Conservation (phyloP, 2,113 vertebrate species). For the Dascyllus trimaculatus region DNA sequence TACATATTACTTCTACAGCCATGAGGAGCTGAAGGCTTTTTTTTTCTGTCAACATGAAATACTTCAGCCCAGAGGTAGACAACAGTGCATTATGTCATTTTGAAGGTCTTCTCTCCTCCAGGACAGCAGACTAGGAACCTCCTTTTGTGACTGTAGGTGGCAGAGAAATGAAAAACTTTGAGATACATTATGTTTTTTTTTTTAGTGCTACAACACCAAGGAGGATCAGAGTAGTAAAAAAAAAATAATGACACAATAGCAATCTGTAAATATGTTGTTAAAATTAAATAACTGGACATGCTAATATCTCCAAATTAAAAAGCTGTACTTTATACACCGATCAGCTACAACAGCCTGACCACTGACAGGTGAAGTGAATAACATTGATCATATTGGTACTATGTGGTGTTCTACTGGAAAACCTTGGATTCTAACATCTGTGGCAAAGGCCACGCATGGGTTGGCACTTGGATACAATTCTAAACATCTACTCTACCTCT, state of each 20-base stretch:
- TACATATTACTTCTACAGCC: conserved; percentile 10
- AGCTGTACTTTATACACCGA: too few relatives aligned
- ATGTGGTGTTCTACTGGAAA: too few relatives aligned
- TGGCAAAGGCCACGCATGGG: too few relatives aligned
- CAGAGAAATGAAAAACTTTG: conserved; percentile 2
- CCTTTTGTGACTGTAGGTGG: background rate
- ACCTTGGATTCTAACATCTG: too few relatives aligned
- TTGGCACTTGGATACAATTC: too few relatives aligned
- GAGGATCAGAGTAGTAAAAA: background rate
- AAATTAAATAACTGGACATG: too few relatives aligned
- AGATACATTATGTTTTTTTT: conserved; percentile 1
- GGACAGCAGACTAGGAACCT: conserved; percentile 19
- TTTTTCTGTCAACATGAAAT: conserved; percentile 55
- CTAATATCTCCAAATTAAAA: too few relatives aligned
- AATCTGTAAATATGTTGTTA: too few relatives aligned
- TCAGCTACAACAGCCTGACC: too few relatives aligned
- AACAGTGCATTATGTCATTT: conserved; percentile 15
- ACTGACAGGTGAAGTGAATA: too few relatives aligned
- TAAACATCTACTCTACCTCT: too few relatives aligned
- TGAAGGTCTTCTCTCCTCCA: conserved; percentile 28
- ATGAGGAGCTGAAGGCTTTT: conserved; percentile 4
- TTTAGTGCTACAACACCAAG: background rate
- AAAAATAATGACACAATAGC: background rate
- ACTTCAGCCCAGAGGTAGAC: conserved; percentile 43
- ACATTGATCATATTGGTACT: too few relatives aligned